Conservation (phyloP, 2,888 invertebrate genomes). For the Brachylomia viminalis region DNA sequence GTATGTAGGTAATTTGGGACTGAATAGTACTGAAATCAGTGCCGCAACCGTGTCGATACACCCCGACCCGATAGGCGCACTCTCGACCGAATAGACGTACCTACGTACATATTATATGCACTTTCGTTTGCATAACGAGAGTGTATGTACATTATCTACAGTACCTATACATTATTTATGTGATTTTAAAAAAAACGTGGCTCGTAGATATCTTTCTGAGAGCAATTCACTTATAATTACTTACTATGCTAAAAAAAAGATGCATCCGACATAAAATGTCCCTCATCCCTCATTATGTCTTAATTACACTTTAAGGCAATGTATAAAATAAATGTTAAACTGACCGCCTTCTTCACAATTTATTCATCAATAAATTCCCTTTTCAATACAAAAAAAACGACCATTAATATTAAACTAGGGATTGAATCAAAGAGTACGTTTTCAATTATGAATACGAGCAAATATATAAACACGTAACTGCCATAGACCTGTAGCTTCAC, state of each 20-base stretch:
- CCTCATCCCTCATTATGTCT: not conserved
- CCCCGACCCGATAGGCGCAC: slow-evolving; percentile 20
- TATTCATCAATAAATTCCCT: slow-evolving; percentile 7
- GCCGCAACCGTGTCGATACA: slow-evolving; percentile 20
- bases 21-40: not conserved
- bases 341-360: not conserved
- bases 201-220: not conserved
- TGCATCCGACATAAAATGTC: not conserved
- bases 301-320: not conserved
- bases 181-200: not conserved
- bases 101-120: slow-evolving; percentile 25
- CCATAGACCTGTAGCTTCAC: slow-evolving; percentile 61
- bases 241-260: not conserved
- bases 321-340: not conserved
- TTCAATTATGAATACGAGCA: slow-evolving; percentile 34
- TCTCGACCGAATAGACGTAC: slow-evolving; percentile 46
- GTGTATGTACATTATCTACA: not conserved
- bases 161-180: not conserved
- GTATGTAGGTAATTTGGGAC: not conserved
- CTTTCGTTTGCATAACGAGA: slow-evolving; percentile 52
- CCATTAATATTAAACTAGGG: slow-evolving; percentile 6
- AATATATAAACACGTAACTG: slow-evolving; percentile 43
- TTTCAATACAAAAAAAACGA: slow-evolving; percentile 3
- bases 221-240: not conserved
- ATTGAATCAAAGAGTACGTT: slow-evolving; percentile 24